Conservation (phyloP, 2,888 invertebrate species). For the Ashinkailepas kermadecensis region DNA sequence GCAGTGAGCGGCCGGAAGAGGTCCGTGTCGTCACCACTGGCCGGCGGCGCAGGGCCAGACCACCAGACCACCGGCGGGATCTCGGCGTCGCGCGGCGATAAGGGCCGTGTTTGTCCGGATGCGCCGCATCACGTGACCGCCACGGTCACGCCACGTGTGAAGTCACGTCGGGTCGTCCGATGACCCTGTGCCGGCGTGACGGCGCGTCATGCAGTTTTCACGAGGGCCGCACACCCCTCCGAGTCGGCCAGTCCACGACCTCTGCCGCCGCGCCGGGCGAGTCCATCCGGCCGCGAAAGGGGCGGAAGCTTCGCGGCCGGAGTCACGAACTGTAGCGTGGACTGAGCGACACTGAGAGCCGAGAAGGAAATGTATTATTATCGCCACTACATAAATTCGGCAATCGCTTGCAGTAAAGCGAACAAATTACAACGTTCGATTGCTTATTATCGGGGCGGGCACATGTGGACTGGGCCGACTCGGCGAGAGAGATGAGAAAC, state of each 20-base stretch:
- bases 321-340: neutral
- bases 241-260: neutral
- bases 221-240: neutral
- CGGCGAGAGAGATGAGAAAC: too few species aligned
- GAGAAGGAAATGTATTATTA: conserved; percentile 10
- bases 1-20: neutral
- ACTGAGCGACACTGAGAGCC: neutral
- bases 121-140: neutral
- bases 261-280: neutral
- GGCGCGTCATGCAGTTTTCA: conserved; percentile 8
- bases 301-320: neutral
- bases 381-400: conserved; percentile 3
- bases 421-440: neutral
- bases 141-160: neutral
- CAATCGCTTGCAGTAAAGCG: neutral
- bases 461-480: neutral
- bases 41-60: too few species aligned
- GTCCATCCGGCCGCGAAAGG: neutral
- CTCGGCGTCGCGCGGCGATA: neutral
- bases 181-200: neutral
- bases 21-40: neutral
- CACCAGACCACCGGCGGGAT: too few species aligned
- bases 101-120: neutral
- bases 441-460: conserved; percentile 3
- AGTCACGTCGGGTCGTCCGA: too few species aligned